Evolutionary conservation across 2,797 vertebrate species (phyloP).

Genomic region (Pachyuromys duprasi): DNA sequence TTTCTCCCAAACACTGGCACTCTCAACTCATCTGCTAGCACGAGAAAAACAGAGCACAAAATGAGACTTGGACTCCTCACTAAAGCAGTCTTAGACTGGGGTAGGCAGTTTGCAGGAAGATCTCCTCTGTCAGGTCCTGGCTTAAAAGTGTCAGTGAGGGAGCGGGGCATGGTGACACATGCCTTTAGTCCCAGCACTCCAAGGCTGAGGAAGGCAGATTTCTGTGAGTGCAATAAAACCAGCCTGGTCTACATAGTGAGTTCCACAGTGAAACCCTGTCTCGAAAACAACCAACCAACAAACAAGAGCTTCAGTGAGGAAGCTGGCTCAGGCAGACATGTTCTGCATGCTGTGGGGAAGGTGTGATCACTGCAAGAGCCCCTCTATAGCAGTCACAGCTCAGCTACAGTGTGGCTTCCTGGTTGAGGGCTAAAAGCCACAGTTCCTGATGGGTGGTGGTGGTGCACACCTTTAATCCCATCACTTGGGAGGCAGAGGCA

Average conservation of each 20-base stretch:
- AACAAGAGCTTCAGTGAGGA: neutral
- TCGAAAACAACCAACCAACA: neutral
- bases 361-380: rapidly evolving
- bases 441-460: neutral
- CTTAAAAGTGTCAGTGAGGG: neutral
- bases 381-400: neutral
- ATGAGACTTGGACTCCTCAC: neutral
- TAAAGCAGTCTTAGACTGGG: neutral
- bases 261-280: neutral
- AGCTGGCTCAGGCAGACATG: neutral
- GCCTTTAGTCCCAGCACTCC: neutral
- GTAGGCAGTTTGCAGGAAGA: rapidly evolving
- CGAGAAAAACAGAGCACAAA: rapidly evolving
- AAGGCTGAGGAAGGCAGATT: neutral
- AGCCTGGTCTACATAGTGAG: neutral
- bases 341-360: neutral
- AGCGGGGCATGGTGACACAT: neutral
- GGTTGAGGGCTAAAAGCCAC: neutral
- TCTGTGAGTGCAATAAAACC: neutral
- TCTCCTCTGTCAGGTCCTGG: neutral
- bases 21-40: rapidly evolving
- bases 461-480: neutral
- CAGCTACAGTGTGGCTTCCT: neutral
- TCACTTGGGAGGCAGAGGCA: neutral
- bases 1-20: rapidly evolving